A percentile compares a stretch with the other conserved stretches of the same genome.
Evolutionary conservation across 2,888 invertebrate genomes (phyloP).

Genomic region (Nasonovia ribisnigri): DNA sequence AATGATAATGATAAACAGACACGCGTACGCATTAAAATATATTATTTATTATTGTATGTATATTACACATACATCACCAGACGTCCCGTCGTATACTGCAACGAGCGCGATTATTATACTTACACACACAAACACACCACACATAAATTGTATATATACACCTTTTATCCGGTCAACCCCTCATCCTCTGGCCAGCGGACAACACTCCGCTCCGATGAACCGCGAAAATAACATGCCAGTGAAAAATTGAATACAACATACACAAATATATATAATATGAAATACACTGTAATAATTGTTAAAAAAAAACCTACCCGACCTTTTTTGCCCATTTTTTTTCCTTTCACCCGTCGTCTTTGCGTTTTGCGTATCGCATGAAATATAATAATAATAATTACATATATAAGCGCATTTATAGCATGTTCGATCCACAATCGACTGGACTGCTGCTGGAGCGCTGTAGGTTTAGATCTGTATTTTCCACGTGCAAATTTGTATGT

Average conservation of each 20-base stretch:
- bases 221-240: slow-evolving; percentile 23
- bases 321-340: background rate
- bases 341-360: background rate
- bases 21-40: background rate
- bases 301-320: background rate
- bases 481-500: background rate
- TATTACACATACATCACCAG: background rate
- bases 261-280: background rate
- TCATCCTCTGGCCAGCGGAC: background rate
- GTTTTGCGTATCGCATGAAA: background rate
- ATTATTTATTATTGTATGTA: background rate
- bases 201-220: slow-evolving; percentile 40
- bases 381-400: background rate
- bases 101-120: background rate
- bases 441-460: background rate
- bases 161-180: slow-evolving; percentile 18
- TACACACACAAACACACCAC: too few species aligned
- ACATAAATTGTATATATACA: background rate
- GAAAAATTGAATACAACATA: slow-evolving; percentile 36
- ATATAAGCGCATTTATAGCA: background rate
- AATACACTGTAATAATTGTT: slow-evolving; percentile 30
- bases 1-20: background rate
- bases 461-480: background rate
- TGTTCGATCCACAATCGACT: background rate
- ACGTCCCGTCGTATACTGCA: background rate